These are phyloP conservation scores for Thymelicus lineola DNA, from an alignment of 2,888 invertebrate genomes.

Conservation along the genomic window DNA sequence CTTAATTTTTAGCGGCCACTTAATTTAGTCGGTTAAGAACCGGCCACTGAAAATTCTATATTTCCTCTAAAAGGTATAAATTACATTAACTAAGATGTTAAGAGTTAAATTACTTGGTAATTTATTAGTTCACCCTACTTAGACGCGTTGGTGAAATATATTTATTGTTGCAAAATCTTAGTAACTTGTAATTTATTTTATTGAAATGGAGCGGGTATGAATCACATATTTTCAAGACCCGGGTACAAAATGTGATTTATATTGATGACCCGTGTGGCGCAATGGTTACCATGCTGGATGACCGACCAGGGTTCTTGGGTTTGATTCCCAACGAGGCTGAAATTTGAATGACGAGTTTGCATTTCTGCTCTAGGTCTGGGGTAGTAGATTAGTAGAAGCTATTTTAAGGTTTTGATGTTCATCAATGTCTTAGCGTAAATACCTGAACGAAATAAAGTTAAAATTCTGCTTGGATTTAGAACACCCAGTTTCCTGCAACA, in stretches of 20 bases:
- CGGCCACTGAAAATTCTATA: conserved; percentile 36
- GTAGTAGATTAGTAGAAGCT: too few species aligned
- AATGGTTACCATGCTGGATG: too few species aligned
- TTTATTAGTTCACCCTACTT: conserved; percentile 27
- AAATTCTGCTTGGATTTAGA: too few species aligned
- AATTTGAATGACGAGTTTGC: too few species aligned
- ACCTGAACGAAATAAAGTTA: too few species aligned
- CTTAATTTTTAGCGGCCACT: conserved; percentile 40
- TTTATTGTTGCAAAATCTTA: neutral
- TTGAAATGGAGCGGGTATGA: neutral
- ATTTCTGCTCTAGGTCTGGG: too few species aligned
- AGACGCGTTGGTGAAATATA: neutral
- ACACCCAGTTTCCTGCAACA: too few species aligned
- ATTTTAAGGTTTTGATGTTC: too few species aligned
- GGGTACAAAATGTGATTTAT: neutral
- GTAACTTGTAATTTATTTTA: neutral
- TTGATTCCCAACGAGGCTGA: too few species aligned
- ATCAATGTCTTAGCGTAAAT: too few species aligned
- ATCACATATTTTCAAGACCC: neutral
- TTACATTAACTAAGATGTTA: conserved; percentile 36
- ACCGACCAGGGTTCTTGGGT: too few species aligned
- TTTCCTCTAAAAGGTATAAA: conserved; percentile 33
- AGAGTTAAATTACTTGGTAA: conserved; percentile 34
- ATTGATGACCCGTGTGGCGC: too few species aligned
- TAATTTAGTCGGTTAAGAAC: conserved; percentile 39